Base-by-base conservation (phyloP, 2,888 invertebrate species). In the Seladonia tumulorum region DNA sequence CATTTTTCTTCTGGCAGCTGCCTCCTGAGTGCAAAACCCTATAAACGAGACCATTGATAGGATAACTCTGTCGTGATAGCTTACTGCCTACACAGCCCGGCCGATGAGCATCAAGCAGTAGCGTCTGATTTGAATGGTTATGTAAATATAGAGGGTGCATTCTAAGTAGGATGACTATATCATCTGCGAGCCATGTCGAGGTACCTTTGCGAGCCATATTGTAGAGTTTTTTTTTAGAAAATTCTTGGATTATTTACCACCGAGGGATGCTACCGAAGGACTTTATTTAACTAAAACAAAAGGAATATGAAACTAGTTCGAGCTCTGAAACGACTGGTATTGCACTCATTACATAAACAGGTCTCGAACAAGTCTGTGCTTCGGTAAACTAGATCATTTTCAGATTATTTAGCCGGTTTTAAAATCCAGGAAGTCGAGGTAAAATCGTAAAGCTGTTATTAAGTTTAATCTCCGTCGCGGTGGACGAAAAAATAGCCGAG, bases 71-170 rank as follows among this genome's bases (percentile, higher is more conserved):
- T 42, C 42, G 14, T 18, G 70, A 42, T 70, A 70, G 42, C 70
- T 70, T 42, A 42, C 39, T n/a, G n/a, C n/a, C 12, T 70, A 70
- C 14, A 18, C 14, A 18, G 42, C 10, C 70, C 39, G n/a, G 5
- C 42, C 39, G 70, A 70, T 42, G 70, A 70, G 42, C 22, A 70
- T 70, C 42, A 70, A 70, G 42, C 42, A n/a, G 42, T n/a, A 42
- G 39, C 70, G n/a, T 70, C 70, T 70, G 70, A 70, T 70, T 70
- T n/a, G 70, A 70, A n/a, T 42, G 70, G 39, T n/a, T 70, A 70
- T 70, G 70, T 42, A 70, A 70, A 70, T 70, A 42, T n/a, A 14
- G 70, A n/a, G 70, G 70, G 70, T 70, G 70, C 70, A 39, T n/a
- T 42, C n/a, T n/a, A 22, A 70, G 42, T n/a, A 70, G 70, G 70